phyloP scores from a whole-genome alignment of 2,888 invertebrate genomes.

The Crematogaster levior region DNA sequence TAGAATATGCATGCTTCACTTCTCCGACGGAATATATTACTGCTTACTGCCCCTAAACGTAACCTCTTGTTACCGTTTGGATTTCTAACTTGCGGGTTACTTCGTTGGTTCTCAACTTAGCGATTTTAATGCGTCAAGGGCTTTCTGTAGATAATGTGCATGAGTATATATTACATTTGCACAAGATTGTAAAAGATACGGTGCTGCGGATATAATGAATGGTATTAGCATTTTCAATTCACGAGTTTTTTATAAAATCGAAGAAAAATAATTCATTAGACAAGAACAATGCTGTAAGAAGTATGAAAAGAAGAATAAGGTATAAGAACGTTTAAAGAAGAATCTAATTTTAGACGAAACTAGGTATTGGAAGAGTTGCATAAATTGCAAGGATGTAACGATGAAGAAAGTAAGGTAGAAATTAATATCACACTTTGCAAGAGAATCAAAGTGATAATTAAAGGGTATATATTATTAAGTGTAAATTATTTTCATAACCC shows the following conservation, averaged over 20 bases:
- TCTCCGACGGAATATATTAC: slow-evolving; percentile 85
- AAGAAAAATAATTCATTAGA: too few species aligned
- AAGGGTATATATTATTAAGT: slow-evolving; percentile 6
- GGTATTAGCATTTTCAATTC: not conserved
- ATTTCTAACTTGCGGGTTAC: slow-evolving; percentile 78
- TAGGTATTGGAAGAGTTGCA: not conserved
- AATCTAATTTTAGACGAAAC: not conserved
- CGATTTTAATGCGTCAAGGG: slow-evolving; percentile 51
- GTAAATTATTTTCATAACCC: slow-evolving; percentile 19
- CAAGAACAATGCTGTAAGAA: too few species aligned
- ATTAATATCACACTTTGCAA: not conserved
- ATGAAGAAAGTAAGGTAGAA: not conserved
- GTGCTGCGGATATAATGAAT: not conserved
- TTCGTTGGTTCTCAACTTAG: slow-evolving; percentile 73
- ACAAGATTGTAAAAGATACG: too few species aligned
- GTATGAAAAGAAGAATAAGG: too few species aligned
- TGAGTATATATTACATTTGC: not conserved
- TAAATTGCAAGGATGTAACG: not conserved
- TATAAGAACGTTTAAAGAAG: not conserved
- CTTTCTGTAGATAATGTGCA: slow-evolving; percentile 5
- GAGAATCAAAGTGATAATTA: slow-evolving; percentile 8
- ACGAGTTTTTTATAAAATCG: not conserved
- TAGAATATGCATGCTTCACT: slow-evolving; percentile 86
- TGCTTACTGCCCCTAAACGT: slow-evolving; percentile 85
- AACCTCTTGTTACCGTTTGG: slow-evolving; percentile 82